Evolutionary conservation across 2,113 vertebrate genomes (phyloP).

Genomic region (Craseonycteris thonglongyai): DNA sequence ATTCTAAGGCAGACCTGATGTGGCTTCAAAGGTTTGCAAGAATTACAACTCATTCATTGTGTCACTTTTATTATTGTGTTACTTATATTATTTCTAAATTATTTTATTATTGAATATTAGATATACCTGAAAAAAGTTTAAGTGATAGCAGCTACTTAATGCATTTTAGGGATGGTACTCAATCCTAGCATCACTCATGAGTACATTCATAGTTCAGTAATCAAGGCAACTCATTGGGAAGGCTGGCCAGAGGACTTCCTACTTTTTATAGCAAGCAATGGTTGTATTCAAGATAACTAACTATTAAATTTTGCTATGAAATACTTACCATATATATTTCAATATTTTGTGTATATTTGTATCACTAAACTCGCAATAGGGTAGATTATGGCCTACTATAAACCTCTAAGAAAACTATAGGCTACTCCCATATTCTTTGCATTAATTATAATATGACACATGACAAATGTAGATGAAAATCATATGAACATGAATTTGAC

Average conservation of each 20-base stretch:
- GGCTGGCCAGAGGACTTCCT: background rate
- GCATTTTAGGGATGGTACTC: too few species aligned
- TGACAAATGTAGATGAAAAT: background rate
- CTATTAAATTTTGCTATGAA: background rate
- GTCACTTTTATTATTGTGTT: background rate
- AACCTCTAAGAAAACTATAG: background rate
- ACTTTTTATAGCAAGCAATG: background rate
- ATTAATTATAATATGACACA: background rate
- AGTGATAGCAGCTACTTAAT: too few species aligned
- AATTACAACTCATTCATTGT: background rate
- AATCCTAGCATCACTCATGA: background rate
- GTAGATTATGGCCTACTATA: background rate
- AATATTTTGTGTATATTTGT: background rate
- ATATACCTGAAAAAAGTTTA: background rate
- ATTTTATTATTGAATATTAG: background rate
- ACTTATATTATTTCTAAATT: background rate
- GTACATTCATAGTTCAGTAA: too few species aligned
- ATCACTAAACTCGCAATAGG: background rate
- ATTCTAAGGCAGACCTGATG: background rate
- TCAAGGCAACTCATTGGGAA: too few species aligned
- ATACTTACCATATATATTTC: background rate
- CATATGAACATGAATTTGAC: background rate
- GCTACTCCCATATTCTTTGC: background rate
- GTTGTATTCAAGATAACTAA: background rate
- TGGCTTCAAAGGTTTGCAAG: background rate